A percentile compares a stretch with the other conserved stretches of the same genome.
Conservation (phyloP, 2,888 invertebrate genomes). For the Molorchus minor region DNA sequence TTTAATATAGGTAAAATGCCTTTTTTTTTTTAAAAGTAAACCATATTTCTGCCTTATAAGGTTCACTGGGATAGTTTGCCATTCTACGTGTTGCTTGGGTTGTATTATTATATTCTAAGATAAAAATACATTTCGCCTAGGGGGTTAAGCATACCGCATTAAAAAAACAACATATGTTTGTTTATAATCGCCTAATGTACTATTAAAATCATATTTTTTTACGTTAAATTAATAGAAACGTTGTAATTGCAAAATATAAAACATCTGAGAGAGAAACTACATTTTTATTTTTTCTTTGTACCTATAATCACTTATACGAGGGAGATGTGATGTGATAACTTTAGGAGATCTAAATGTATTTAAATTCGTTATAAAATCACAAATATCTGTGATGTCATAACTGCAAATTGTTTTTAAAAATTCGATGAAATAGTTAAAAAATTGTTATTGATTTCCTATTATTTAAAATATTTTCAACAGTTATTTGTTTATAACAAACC, state of each 20-base stretch:
- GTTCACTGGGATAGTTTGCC: conserved; percentile 35
- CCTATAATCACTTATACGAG: not conserved
- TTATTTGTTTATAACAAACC: too few species aligned
- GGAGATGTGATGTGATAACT: too few species aligned
- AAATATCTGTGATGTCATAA: too few species aligned
- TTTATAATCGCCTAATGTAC: conserved; percentile 15
- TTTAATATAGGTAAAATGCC: too few species aligned
- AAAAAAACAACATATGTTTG: conserved; percentile 47
- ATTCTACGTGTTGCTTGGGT: conserved; percentile 31
- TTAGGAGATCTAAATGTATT: too few species aligned
- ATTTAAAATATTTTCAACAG: too few species aligned
- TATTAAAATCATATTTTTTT: conserved; percentile 5
- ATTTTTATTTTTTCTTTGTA: not conserved
- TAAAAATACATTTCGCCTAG: too few species aligned
- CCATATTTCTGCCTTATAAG: conserved; percentile 48
- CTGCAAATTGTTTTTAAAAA: too few species aligned
- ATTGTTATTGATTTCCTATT: too few species aligned
- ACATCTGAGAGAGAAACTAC: not conserved
- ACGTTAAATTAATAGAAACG: not conserved
- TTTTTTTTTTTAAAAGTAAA: conserved; percentile 51
- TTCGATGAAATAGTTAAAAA: too few species aligned
- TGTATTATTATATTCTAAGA: too few species aligned
- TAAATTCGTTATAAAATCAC: too few species aligned
- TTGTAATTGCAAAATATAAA: not conserved
- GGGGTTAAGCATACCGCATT: conserved; percentile 24